phyloP scores from a whole-genome alignment of 2,888 invertebrate genomes.

The Endomychus coccineus region DNA sequence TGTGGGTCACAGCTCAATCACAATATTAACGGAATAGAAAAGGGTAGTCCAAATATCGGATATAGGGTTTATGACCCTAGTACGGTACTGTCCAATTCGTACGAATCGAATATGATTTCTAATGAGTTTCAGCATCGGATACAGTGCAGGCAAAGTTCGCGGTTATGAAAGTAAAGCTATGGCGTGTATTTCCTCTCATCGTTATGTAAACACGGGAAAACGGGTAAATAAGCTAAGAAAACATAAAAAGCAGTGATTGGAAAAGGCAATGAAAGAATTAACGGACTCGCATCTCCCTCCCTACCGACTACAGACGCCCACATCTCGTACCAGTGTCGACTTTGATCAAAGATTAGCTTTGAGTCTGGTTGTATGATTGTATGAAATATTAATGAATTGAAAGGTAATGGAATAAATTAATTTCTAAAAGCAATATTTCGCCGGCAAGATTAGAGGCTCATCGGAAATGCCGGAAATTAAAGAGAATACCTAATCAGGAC shows the following conservation, averaged over 20 bases:
- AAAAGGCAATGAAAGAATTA: slow-evolving; percentile 31
- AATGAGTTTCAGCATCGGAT: too few species aligned
- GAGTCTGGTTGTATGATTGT: slow-evolving; percentile 41
- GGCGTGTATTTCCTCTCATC: too few species aligned
- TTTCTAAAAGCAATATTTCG: slow-evolving; percentile 49
- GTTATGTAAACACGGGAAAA: too few species aligned
- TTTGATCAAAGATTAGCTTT: slow-evolving; percentile 43
- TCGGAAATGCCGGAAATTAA: slow-evolving; percentile 44
- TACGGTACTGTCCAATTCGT: too few species aligned
- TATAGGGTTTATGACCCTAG: too few species aligned
- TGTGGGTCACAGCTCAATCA: too few species aligned
- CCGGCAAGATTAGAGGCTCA: slow-evolving; percentile 37
- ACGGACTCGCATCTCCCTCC: slow-evolving; percentile 21
- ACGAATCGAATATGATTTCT: too few species aligned
- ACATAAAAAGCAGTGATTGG: slow-evolving; percentile 30
- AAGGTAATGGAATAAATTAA: slow-evolving; percentile 51
- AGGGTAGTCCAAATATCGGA: too few species aligned
- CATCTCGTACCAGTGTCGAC: slow-evolving; percentile 34
- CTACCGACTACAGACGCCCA: slow-evolving; percentile 10
- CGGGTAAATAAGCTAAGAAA: slow-evolving; percentile 26
- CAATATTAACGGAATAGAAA: too few species aligned
- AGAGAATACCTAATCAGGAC: slow-evolving; percentile 46
- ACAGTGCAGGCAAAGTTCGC: too few species aligned
- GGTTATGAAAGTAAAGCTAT: too few species aligned
- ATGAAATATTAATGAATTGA: slow-evolving; percentile 50